phyloP scores from a whole-genome alignment of 2,888 invertebrate genomes.

The Gymnoscelis rufifasciata region DNA sequence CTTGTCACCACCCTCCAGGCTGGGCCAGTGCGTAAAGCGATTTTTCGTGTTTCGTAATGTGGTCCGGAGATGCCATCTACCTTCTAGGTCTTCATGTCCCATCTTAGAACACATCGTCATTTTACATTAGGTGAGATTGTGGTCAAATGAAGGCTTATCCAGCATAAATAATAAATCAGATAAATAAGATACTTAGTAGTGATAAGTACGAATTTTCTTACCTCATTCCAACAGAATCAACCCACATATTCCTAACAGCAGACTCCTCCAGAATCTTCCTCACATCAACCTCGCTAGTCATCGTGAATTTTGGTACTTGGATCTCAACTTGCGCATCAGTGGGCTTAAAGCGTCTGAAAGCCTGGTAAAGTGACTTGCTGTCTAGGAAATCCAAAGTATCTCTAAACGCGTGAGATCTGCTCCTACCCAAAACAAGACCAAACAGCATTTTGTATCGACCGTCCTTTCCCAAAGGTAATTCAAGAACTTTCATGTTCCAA shows the following conservation, averaged over 20 bases:
- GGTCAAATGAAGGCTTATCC: no score
- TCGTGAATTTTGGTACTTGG: conserved; percentile 34
- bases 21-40: no score
- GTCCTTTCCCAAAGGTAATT: conserved; percentile 37
- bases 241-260: conserved; percentile 33
- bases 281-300: conserved; percentile 34
- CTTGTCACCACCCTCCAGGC: no score
- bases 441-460: conserved; percentile 38
- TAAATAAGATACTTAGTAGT: conserved; percentile 31
- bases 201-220: no score
- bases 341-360: conserved; percentile 29
- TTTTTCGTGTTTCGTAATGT: no score
- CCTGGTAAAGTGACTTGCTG: conserved; percentile 28
- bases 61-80: no score
- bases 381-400: conserved; percentile 26
- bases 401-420: not conserved
- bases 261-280: conserved; percentile 31
- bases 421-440: conserved; percentile 25
- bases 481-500: conserved; percentile 35
- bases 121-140: no score
- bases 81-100: no score
- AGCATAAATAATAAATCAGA: no score
- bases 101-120: no score
- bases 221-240: conserved; percentile 24
- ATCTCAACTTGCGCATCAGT: conserved; percentile 37